A percentile compares a stretch with the other conserved stretches of the same genome.
phyloP scores from a whole-genome alignment of 2,888 invertebrate species.

The Eristalinus aeneus region DNA sequence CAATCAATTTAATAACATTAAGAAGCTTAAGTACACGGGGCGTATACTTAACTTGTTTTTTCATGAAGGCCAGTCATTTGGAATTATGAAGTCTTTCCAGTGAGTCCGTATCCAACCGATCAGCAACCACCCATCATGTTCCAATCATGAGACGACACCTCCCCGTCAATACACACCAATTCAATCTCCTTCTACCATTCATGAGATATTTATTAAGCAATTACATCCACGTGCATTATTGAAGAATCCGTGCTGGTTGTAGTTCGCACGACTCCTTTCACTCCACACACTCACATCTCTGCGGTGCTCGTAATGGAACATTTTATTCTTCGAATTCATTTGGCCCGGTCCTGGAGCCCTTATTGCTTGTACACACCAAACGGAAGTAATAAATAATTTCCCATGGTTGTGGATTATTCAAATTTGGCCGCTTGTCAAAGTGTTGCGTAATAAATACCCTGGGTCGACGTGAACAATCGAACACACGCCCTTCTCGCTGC shows the following conservation, averaged over 20 bases:
- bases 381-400: slow-evolving; percentile 28
- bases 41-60: background rate
- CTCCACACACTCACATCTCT: background rate
- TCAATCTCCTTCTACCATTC: background rate
- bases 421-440: slow-evolving; percentile 9
- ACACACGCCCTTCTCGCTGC: background rate
- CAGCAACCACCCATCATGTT: background rate
- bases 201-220: slow-evolving; percentile 5
- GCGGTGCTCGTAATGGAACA: slow-evolving; percentile 1
- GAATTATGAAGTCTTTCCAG: background rate
- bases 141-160: background rate
- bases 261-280: background rate
- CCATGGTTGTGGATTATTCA: slow-evolving; percentile 28
- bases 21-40: background rate
- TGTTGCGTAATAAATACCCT: slow-evolving; percentile 12
- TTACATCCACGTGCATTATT: slow-evolving; percentile 14
- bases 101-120: background rate
- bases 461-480: slow-evolving; percentile 22
- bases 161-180: background rate
- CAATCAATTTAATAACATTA: background rate
- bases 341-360: background rate
- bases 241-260: background rate
- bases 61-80: background rate
- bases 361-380: slow-evolving; percentile 9
- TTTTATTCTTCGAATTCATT: slow-evolving; percentile 16